Evolutionary conservation across 2,797 vertebrate species (phyloP).

Genomic region (Lacerta agilis): DNA sequence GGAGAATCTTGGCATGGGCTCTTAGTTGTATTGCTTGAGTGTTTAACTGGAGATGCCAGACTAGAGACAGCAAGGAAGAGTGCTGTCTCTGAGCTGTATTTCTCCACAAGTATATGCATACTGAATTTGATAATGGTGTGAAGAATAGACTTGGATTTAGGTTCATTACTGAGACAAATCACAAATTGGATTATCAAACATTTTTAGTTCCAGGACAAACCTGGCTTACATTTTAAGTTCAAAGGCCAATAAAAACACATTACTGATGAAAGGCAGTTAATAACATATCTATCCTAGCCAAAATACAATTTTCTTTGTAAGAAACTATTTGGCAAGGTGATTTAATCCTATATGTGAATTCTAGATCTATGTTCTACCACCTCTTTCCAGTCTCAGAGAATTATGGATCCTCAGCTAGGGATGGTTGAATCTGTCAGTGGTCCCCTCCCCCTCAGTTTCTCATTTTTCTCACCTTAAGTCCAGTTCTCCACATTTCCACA

Average conservation of each 20-base stretch:
- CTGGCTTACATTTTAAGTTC: neutral
- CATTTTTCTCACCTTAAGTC: too few species aligned
- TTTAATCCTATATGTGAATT: neutral
- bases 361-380: neutral
- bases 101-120: neutral
- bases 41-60: neutral
- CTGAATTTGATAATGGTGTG: neutral
- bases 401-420: neutral
- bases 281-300: neutral
- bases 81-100: neutral
- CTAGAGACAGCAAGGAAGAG: neutral
- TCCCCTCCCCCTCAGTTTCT: too few species aligned
- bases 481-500: too few species aligned
- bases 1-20: too few species aligned
- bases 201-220: neutral
- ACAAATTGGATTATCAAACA: neutral
- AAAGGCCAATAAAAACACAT: neutral
- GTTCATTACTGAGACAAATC: neutral
- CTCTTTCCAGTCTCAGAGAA: too few species aligned
- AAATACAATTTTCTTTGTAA: neutral
- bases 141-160: neutral
- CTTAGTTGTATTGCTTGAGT: too few species aligned
- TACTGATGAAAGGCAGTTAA: neutral
- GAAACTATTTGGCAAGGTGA: neutral
- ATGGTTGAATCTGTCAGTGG: too few species aligned